A percentile compares a stretch with the other conserved stretches of the same genome.
Evolutionary conservation across 2,797 vertebrate genomes (phyloP).

Genomic region (Oreochromis grahami): DNA sequence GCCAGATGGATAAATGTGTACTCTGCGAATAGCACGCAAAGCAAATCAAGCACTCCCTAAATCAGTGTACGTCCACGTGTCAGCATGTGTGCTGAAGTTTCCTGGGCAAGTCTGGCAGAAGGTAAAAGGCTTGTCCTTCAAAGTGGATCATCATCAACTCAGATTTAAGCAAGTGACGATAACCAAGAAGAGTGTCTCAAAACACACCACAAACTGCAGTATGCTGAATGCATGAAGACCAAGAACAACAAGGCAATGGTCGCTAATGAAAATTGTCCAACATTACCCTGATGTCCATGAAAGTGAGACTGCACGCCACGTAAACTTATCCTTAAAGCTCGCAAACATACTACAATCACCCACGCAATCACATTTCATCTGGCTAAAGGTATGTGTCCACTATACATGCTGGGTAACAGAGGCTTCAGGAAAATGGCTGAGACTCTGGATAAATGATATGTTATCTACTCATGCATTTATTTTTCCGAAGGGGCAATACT

Average conservation of each 20-base stretch:
- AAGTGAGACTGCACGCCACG: not conserved
- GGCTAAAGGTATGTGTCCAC: not conserved
- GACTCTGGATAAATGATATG: not conserved
- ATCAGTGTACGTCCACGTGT: not conserved
- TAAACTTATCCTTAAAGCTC: not conserved
- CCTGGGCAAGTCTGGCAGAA: not conserved
- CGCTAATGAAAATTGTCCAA: not conserved
- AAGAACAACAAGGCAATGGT: not conserved
- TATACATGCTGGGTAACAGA: not conserved
- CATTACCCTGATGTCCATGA: not conserved
- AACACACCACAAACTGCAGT: not conserved
- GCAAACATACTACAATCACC: not conserved
- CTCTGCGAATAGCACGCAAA: not conserved
- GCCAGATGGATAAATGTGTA: not conserved
- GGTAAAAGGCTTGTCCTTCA: not conserved
- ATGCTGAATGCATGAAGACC: not conserved
- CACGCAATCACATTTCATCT: not conserved
- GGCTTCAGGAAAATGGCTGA: not conserved
- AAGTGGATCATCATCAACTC: not conserved
- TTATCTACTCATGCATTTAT: not conserved
- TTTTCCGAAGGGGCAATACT: not conserved
- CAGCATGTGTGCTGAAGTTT: not conserved
- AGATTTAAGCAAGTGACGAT: not conserved
- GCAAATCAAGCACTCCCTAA: not conserved
- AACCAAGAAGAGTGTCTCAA: not conserved